Percentiles rank a stretch among this genome's conserved stretches.
Conservation (phyloP, 2,797 vertebrate genomes). For the Meriones psammophilus region DNA sequence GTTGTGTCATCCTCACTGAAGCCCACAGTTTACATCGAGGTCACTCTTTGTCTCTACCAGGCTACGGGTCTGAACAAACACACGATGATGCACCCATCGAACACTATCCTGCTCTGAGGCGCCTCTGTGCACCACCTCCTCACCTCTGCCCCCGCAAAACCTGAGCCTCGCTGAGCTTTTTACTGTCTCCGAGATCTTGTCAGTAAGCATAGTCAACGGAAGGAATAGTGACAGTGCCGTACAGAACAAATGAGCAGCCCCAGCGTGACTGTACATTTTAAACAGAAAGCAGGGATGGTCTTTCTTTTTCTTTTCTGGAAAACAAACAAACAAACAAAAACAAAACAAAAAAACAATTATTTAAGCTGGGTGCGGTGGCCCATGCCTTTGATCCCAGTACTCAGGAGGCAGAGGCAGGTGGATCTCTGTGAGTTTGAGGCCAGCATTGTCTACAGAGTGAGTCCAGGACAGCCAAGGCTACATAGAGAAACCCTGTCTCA, state of each 20-base stretch:
- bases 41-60: neutral
- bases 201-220: neutral
- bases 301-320: slow-evolving; percentile 1
- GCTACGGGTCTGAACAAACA: neutral
- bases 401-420: too few species aligned
- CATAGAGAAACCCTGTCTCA: too few species aligned
- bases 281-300: neutral
- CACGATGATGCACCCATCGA: neutral
- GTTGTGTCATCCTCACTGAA: neutral
- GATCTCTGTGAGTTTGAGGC: too few species aligned
- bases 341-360: too few species aligned
- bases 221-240: neutral
- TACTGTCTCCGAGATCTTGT: neutral
- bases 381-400: too few species aligned
- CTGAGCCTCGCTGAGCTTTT: neutral
- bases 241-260: slow-evolving; percentile 11
- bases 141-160: neutral
- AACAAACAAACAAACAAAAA: neutral
- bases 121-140: neutral
- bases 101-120: too few species aligned
- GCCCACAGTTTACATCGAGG: neutral
- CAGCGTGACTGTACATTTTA: slow-evolving; percentile 3
- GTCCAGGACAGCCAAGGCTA: too few species aligned
- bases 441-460: too few species aligned
- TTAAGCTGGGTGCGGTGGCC: too few species aligned